A percentile compares a stretch with the other conserved stretches of the same genome.
phyloP scores from a whole-genome alignment of 2,797 vertebrate species.

The Silurus lanzhouensis region DNA sequence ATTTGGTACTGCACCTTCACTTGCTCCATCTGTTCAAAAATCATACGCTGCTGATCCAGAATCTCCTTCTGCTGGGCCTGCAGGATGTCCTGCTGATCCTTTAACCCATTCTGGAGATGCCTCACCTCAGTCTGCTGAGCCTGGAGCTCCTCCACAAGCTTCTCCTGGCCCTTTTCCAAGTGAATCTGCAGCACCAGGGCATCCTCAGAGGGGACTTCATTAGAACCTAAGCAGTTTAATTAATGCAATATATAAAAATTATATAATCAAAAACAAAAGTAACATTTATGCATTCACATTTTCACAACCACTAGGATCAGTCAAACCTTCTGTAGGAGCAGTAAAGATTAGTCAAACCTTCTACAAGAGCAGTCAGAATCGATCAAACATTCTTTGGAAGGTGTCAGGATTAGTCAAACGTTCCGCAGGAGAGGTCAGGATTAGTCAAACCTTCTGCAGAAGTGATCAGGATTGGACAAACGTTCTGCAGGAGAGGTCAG shows the following conservation, averaged over 20 bases:
- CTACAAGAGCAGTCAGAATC: background rate
- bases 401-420: background rate
- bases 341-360: background rate
- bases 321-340: background rate
- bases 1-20: conserved; percentile 81
- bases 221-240: conserved; percentile 70
- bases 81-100: conserved; percentile 79
- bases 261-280: background rate
- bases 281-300: background rate
- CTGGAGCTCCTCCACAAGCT: conserved; percentile 80
- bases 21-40: conserved; percentile 85
- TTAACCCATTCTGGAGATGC: conserved; percentile 80
- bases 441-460: too few species aligned
- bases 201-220: conserved; percentile 85
- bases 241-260: too few species aligned
- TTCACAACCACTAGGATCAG: too few species aligned
- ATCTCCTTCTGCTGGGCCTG: conserved; percentile 82
- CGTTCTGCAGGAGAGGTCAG: background rate
- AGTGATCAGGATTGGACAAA: background rate
- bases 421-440: background rate
- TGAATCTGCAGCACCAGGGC: conserved; percentile 84
- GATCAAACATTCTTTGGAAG: background rate
- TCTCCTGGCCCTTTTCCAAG: conserved; percentile 83
- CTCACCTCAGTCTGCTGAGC: conserved; percentile 79
- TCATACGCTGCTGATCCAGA: conserved; percentile 83